These are phyloP conservation scores for Gerris buenoi DNA, from an alignment of 1,140 invertebrate species.

Conservation along the genomic window DNA sequence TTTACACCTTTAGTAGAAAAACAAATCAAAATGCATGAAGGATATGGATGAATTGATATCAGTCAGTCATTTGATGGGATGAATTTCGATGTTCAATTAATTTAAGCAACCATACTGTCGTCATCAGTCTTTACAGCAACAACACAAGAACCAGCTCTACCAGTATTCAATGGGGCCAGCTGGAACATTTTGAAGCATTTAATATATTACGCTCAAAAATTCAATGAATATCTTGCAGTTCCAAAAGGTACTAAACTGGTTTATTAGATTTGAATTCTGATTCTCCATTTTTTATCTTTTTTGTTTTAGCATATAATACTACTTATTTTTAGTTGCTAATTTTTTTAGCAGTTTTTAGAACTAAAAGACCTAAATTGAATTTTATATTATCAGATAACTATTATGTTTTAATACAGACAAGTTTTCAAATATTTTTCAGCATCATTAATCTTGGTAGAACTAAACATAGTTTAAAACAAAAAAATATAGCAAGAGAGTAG, in stretches of 20 bases:
- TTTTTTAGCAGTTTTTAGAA: background rate
- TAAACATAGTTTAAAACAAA: background rate
- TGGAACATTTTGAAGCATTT: too few relatives aligned
- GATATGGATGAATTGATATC: too few relatives aligned
- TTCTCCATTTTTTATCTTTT: background rate
- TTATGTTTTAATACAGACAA: background rate
- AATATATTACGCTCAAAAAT: too few relatives aligned
- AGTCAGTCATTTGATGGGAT: too few relatives aligned
- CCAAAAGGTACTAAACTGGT: too few relatives aligned
- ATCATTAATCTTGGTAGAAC: background rate
- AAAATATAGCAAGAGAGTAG: too few relatives aligned
- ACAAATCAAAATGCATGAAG: too few relatives aligned
- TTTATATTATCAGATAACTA: background rate
- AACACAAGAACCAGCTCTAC: background rate
- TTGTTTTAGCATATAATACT: background rate
- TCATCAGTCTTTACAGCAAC: background rate
- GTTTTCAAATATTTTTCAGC: background rate
- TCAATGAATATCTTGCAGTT: too few relatives aligned
- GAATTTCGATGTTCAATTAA: too few relatives aligned
- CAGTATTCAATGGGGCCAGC: background rate
- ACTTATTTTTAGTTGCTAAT: background rate
- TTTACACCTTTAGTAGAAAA: too few relatives aligned
- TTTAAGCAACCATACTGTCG: background rate
- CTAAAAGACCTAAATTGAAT: background rate
- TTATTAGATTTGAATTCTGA: too few relatives aligned